phyloP scores from a whole-genome alignment of 2,797 vertebrate species.

The Toxotes lorentzi region DNA sequence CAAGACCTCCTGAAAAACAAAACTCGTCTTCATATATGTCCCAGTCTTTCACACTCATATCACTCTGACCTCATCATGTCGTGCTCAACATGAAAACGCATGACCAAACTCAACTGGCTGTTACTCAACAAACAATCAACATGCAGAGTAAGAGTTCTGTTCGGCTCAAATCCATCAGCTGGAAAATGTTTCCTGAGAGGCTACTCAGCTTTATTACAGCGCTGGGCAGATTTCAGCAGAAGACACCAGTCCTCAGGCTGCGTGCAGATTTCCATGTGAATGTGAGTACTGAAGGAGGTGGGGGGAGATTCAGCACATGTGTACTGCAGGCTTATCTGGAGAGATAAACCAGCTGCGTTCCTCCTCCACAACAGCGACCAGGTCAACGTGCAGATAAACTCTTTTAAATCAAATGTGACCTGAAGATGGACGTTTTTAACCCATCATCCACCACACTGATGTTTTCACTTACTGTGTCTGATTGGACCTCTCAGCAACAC shows the following conservation, averaged over 20 bases:
- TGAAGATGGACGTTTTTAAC: constrained; percentile 14
- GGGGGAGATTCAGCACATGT: constrained; percentile 33
- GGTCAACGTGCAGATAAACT: constrained; percentile 21
- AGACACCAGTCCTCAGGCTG: constrained; percentile 21
- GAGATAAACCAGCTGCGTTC: constrained; percentile 52
- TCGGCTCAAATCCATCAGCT: constrained; percentile 37
- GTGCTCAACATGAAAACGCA: neutral
- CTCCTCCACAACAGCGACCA: constrained; percentile 29
- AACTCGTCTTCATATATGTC: neutral
- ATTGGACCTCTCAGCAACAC: neutral
- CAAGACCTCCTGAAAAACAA: neutral
- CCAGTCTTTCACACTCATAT: neutral
- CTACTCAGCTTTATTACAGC: constrained; percentile 31
- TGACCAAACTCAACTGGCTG: neutral
- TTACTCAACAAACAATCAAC: constrained; percentile 21
- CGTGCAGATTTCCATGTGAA: constrained; percentile 37
- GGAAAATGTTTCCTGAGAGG: constrained; percentile 31
- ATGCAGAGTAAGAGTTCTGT: constrained; percentile 15
- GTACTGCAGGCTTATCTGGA: constrained; percentile 45
- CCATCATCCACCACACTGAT: neutral
- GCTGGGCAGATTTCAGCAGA: constrained; percentile 10
- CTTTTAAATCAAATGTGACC: constrained; percentile 21
- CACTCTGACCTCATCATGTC: neutral
- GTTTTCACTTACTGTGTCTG: constrained; percentile 5
- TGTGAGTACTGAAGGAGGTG: constrained; percentile 12